Evolutionary conservation across 2,888 invertebrate species (phyloP), one percentile per base, ranked within the genome.

Genomic region (Xanthorhoe designata): DNA sequence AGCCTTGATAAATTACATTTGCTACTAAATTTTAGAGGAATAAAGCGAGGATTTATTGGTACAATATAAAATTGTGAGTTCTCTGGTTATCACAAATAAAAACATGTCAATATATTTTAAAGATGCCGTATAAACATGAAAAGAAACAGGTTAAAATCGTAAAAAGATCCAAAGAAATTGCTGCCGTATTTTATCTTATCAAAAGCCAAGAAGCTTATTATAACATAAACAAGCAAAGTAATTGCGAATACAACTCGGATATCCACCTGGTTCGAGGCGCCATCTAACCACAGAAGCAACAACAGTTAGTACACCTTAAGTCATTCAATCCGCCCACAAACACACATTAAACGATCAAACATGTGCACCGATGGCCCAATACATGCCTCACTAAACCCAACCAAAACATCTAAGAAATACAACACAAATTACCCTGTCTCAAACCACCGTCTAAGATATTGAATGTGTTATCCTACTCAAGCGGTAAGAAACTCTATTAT

Each of bases 271-370:
- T 69, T 73, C 84, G 80, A 84, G 85, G 89, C 90, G 88, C 89
- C 90, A 85, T 80, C 65, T 32, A 6, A 32, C 75, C 77, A 79
- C 80, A 79, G 80, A 75, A 74, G 70, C 78, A 3, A 6, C n/a
- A 47, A 38, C 24, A 64, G 58, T 53, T 38, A 50, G 35, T 56
- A 61, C 17, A 42, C 38, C 56, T 47, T 38, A 50, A 85, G 90
- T 86, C 85, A 92, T 88, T 84, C 77, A 88, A 92, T 90, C 90
- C 91, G 88, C 90, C 91, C 90, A 90, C 90, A 88, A 85, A 85
- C 85, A 86, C 10, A 38, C 85, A 86, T 88, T 87, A 87, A 85
- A 84, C 85, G 88, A 92, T 91, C 90, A 89, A 88, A 80, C 91
- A 92, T 90, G 89, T 90, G 91, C 79, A 83, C 75, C 64, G 89